These are phyloP conservation scores for Grammomys surdaster DNA, from an alignment of 2,113 vertebrate species.

Conservation along the genomic window DNA sequence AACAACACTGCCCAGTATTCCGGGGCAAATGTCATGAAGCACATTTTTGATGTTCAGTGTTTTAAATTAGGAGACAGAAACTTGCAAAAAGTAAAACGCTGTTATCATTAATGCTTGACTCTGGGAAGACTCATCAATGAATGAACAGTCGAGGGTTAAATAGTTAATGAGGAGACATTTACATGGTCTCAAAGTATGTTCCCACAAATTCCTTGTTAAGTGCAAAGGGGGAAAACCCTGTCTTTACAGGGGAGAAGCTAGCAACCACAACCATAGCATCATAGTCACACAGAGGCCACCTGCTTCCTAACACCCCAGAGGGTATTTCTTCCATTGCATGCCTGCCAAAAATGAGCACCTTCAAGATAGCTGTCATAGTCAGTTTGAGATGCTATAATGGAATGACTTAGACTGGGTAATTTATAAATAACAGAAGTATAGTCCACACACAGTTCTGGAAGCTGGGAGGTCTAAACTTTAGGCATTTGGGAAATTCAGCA, in stretches of 20 bases:
- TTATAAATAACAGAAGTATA: not conserved
- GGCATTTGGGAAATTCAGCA: too few relatives aligned
- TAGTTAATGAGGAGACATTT: conserved; percentile 59
- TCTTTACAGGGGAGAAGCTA: not conserved
- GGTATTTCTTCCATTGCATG: not conserved
- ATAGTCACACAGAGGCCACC: not conserved
- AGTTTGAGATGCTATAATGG: not conserved
- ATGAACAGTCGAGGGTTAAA: conserved; percentile 43
- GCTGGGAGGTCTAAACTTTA: not conserved
- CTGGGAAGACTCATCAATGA: conserved; percentile 34
- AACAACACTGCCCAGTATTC: conserved; percentile 24
- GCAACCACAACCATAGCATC: not conserved
- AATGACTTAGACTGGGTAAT: not conserved
- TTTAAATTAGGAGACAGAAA: conserved; percentile 57
- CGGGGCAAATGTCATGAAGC: conserved; percentile 54
- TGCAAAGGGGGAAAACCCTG: conserved; percentile 14
- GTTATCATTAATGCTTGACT: conserved; percentile 31
- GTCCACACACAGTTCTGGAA: not conserved
- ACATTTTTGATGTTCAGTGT: conserved; percentile 54
- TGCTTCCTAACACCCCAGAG: not conserved
- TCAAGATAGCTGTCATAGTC: not conserved
- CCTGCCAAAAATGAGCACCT: conserved; percentile 4
- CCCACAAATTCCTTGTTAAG: conserved; percentile 46
- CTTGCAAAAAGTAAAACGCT: conserved; percentile 34
- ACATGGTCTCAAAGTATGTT: conserved; percentile 36